These are phyloP conservation scores for Andricus quercusramuli DNA, from an alignment of 2,888 invertebrate genomes.

Conservation along the genomic window DNA sequence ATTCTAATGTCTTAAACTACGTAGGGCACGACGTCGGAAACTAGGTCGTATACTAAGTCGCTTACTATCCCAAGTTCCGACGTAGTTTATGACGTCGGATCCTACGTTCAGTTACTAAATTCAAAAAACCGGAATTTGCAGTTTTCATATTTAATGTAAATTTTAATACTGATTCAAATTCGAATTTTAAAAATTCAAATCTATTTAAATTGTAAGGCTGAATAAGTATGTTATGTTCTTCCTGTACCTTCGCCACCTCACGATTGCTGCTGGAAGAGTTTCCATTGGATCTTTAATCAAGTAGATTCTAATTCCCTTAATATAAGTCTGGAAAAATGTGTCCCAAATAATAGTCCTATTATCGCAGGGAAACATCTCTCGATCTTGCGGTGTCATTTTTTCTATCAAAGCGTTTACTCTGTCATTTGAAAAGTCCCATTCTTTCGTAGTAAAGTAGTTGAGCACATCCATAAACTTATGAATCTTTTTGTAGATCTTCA, in stretches of 20 bases:
- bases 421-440: conserved; percentile 87
- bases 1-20: too few relatives aligned
- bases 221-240: background rate
- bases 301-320: conserved; percentile 87
- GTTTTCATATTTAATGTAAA: too few relatives aligned
- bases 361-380: conserved; percentile 86
- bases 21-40: too few relatives aligned
- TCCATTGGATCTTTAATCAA: conserved; percentile 89
- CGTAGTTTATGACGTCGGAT: too few relatives aligned
- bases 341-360: conserved; percentile 88
- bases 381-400: conserved; percentile 82
- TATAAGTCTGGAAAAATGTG: conserved; percentile 84
- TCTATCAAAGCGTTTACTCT: conserved; percentile 82
- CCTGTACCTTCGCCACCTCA: conserved; percentile 80
- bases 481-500: conserved; percentile 87
- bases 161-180: too few relatives aligned
- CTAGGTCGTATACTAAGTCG: too few relatives aligned
- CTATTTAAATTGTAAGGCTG: too few relatives aligned
- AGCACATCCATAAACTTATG: conserved; percentile 87
- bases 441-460: conserved; percentile 88
- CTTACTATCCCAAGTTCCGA: too few relatives aligned
- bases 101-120: too few relatives aligned
- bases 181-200: too few relatives aligned
- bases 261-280: conserved; percentile 84
- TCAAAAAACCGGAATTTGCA: too few relatives aligned